A percentile compares a stretch with the other conserved stretches of the same genome.
These are phyloP conservation scores for Bos indicus DNA, from an alignment of 2,113 vertebrate genomes.

Conservation along the genomic window DNA sequence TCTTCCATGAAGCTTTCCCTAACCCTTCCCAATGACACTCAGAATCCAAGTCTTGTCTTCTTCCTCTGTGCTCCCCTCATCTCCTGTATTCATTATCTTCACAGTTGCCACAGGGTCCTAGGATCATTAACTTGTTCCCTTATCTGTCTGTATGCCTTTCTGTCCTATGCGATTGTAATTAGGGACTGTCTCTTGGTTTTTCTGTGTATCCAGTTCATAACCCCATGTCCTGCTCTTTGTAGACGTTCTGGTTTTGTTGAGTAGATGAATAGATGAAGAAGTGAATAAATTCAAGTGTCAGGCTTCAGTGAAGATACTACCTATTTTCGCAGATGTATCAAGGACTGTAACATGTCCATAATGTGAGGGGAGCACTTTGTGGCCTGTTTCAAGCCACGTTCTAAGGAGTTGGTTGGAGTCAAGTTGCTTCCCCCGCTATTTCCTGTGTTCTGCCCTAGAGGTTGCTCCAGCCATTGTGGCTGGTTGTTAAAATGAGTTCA, in stretches of 20 bases:
- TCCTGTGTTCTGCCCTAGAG: not conserved
- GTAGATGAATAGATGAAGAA: not conserved
- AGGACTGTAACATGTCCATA: not conserved
- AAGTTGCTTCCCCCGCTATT: not conserved
- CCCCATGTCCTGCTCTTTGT: not conserved
- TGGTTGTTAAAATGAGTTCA: slow-evolving; percentile 29
- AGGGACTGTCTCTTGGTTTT: not conserved
- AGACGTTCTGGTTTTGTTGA: not conserved
- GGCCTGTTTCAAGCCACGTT: not conserved
- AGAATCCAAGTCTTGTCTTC: not conserved
- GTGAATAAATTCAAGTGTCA: not conserved
- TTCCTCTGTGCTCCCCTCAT: not conserved
- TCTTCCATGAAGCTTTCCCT: not conserved
- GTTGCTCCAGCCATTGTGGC: not conserved
- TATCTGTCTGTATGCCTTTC: not conserved
- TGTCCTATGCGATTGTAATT: not conserved
- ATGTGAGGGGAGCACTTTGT: not conserved
- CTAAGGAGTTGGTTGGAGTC: not conserved
- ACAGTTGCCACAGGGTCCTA: too few relatives aligned
- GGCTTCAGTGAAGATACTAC: not conserved
- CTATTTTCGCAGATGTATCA: not conserved
- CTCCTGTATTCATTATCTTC: not conserved
- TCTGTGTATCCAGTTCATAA: not conserved
- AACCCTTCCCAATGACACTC: not conserved
- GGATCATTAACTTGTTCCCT: not conserved